Conservation (phyloP, 2,888 invertebrate genomes). For the Lycaena phlaeas region DNA sequence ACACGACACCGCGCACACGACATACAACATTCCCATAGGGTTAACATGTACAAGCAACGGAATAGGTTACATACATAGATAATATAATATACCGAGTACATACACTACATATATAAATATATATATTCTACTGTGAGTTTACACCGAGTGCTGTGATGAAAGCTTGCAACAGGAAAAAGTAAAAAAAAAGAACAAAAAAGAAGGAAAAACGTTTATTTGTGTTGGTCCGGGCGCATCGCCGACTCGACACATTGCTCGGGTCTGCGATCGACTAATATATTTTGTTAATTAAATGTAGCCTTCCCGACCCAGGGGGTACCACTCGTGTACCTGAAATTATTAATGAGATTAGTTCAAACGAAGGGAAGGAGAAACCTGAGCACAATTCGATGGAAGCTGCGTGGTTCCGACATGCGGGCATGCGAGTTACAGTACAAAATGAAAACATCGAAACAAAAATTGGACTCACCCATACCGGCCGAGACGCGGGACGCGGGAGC, state of each 20-base stretch:
- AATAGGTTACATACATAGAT: constrained; percentile 46
- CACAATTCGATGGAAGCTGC: constrained; percentile 42
- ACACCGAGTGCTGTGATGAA: constrained; percentile 70
- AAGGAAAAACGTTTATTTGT: constrained; percentile 58
- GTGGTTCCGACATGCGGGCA: constrained; percentile 47
- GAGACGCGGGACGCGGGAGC: constrained; percentile 18
- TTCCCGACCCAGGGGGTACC: constrained; percentile 69
- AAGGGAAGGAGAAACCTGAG: constrained; percentile 44
- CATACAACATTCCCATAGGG: constrained; percentile 52
- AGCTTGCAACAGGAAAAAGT: constrained; percentile 61
- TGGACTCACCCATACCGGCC: constrained; percentile 45
- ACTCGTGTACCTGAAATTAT: constrained; percentile 70
- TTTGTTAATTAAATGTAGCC: constrained; percentile 60
- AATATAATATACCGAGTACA: constrained; percentile 23
- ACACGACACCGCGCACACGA: constrained; percentile 19
- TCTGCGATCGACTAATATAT: constrained; percentile 32
- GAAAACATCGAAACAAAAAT: constrained; percentile 20
- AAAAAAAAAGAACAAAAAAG: constrained; percentile 57
- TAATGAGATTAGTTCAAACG: constrained; percentile 71
- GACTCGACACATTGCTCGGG: constrained; percentile 13
- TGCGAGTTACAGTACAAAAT: constrained; percentile 33
- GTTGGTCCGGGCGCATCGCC: constrained; percentile 4
- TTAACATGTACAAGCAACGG: constrained; percentile 57
- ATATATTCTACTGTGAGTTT: constrained; percentile 61
- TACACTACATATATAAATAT: constrained; percentile 26